Evolutionary conservation across 92 coral and sea anemone species (phyloP).

Genomic region (Bergia puertoricense): DNA sequence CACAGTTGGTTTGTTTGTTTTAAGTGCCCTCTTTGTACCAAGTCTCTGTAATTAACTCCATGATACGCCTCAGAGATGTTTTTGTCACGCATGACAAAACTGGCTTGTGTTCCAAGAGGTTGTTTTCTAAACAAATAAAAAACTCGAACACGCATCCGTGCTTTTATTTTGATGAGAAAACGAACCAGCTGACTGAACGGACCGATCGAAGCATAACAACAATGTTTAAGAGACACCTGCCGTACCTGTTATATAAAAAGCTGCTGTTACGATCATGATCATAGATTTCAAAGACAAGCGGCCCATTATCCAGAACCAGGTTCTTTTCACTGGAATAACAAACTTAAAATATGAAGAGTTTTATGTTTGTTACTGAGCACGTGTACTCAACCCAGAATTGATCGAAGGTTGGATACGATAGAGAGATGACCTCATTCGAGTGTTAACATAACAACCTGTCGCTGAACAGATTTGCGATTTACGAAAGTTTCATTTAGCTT

Average conservation of each 20-base stretch:
- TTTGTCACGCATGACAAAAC: neutral
- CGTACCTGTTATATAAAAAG: constrained; percentile 21
- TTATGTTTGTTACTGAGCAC: neutral
- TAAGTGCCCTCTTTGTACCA: neutral
- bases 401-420: neutral
- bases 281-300: neutral
- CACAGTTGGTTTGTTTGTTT: neutral
- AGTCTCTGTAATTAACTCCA: neutral
- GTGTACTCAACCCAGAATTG: neutral
- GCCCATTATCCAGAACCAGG: neutral
- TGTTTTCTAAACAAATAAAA: neutral
- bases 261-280: neutral
- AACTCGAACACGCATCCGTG: neutral
- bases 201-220: constrained; percentile 11
- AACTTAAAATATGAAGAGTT: neutral
- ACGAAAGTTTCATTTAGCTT: neutral
- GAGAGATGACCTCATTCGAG: constrained; percentile 1
- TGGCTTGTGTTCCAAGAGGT: neutral
- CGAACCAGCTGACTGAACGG: neutral
- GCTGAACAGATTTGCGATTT: neutral
- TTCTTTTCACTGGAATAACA: neutral
- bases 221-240: neutral
- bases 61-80: neutral
- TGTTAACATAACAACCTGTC: constrained; percentile 27
- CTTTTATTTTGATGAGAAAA: neutral